Conservation (phyloP, 2,113 vertebrate genomes). For the Aldabrachelys gigantea region DNA sequence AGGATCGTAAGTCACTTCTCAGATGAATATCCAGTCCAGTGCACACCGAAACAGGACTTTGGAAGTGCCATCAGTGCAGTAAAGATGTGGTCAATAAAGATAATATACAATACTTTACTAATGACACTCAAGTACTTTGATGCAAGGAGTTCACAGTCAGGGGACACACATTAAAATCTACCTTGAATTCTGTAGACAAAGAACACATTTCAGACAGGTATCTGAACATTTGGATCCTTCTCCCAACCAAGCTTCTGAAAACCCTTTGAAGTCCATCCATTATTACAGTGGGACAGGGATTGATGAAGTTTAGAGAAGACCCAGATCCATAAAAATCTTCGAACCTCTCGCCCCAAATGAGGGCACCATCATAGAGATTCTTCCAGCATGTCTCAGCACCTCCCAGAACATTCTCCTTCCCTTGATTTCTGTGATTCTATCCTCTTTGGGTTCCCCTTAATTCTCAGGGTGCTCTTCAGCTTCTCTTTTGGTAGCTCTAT, state of each 20-base stretch:
- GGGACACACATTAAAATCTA: neutral
- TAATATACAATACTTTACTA: slow-evolving; percentile 3
- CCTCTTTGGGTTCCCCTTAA: neutral
- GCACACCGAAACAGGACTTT: neutral
- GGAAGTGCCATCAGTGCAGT: neutral
- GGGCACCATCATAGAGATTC: neutral
- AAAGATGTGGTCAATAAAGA: slow-evolving; percentile 13
- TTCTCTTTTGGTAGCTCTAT: neutral
- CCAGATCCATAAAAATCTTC: neutral
- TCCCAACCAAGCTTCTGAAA: neutral
- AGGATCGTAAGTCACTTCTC: neutral
- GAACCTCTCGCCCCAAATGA: neutral
- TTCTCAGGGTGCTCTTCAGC: neutral
- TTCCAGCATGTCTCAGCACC: neutral
- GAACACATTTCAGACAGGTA: neutral
- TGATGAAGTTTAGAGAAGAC: neutral
- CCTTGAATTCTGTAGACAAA: neutral
- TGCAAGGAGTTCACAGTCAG: neutral
- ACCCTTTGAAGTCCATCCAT: neutral
- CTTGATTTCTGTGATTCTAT: neutral
- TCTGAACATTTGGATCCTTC: neutral
- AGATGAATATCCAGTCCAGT: neutral
- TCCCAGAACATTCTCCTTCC: neutral
- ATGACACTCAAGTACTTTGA: neutral
- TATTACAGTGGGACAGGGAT: neutral